Percentiles rank a stretch among this genome's conserved stretches.
These are phyloP conservation scores for Parnassius smintheus DNA, from an alignment of 2,888 invertebrate genomes.

Conservation along the genomic window DNA sequence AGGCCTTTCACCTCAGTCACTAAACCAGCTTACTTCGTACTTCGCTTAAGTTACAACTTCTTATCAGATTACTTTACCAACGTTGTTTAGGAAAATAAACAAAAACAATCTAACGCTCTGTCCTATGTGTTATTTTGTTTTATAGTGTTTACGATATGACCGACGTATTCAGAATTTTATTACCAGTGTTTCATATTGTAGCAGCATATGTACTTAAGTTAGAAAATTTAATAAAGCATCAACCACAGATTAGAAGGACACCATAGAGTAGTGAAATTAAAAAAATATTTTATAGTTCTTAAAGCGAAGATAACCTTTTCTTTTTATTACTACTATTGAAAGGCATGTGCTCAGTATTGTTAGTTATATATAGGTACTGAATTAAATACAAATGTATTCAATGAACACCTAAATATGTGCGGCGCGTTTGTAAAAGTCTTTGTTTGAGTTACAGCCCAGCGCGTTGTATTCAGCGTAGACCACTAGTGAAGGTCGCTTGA, in stretches of 20 bases:
- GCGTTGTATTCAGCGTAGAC: conserved; percentile 16
- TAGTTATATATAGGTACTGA: conserved; percentile 14
- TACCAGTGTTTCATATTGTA: too few relatives aligned
- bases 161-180: too few relatives aligned
- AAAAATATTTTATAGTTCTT: background rate
- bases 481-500: conserved; percentile 17
- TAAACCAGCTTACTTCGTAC: background rate
- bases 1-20: conserved; percentile 20
- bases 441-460: conserved; percentile 22
- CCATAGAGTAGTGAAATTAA: background rate
- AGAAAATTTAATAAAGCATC: too few relatives aligned
- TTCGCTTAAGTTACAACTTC: conserved; percentile 2
- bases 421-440: conserved; percentile 22
- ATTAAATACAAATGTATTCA: conserved; percentile 1
- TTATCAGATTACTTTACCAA: background rate
- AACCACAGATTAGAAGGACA: too few relatives aligned
- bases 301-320: background rate
- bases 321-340: background rate
- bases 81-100: background rate
- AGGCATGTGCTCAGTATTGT: conserved; percentile 3
- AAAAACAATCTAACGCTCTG: background rate
- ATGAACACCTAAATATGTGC: conserved; percentile 13
- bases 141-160: too few relatives aligned
- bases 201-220: too few relatives aligned
- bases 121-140: background rate